Evolutionary conservation across 2,797 vertebrate species (phyloP).

Genomic region (Okamejei kenojei): DNA sequence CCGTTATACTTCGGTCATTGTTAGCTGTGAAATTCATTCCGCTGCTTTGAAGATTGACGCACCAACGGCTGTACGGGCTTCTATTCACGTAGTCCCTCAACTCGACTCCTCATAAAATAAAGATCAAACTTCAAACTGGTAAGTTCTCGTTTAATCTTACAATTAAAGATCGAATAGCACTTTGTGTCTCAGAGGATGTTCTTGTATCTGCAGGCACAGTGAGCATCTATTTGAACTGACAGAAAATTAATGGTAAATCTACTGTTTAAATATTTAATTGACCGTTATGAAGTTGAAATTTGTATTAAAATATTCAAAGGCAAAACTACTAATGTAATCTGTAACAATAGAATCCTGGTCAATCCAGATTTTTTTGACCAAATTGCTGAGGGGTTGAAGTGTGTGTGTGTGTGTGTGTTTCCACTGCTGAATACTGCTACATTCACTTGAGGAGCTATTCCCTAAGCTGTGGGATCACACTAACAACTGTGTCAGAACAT

Average conservation of each 20-base stretch:
- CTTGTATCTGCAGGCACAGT: background rate
- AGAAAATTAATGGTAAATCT: constrained; percentile 20
- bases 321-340: constrained; percentile 15
- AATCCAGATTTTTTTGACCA: background rate
- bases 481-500: background rate
- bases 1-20: too few relatives aligned
- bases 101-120: too few relatives aligned
- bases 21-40: too few relatives aligned
- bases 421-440: background rate
- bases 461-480: background rate
- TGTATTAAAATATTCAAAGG: constrained; percentile 10
- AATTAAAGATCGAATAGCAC: constrained; percentile 7
- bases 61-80: too few relatives aligned
- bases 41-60: too few relatives aligned
- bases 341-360: background rate
- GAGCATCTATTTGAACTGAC: constrained; percentile 2
- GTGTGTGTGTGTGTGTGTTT: background rate
- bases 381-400: background rate
- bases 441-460: background rate
- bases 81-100: too few relatives aligned
- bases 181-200: constrained; percentile 9
- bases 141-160: too few relatives aligned
- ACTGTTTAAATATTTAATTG: constrained; percentile 31
- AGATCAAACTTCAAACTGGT: too few relatives aligned
- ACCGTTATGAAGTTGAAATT: constrained; percentile 24